A percentile compares a stretch with the other conserved stretches of the same genome.
phyloP scores from a whole-genome alignment of 2,113 vertebrate genomes.

The Glareola pratincola region DNA sequence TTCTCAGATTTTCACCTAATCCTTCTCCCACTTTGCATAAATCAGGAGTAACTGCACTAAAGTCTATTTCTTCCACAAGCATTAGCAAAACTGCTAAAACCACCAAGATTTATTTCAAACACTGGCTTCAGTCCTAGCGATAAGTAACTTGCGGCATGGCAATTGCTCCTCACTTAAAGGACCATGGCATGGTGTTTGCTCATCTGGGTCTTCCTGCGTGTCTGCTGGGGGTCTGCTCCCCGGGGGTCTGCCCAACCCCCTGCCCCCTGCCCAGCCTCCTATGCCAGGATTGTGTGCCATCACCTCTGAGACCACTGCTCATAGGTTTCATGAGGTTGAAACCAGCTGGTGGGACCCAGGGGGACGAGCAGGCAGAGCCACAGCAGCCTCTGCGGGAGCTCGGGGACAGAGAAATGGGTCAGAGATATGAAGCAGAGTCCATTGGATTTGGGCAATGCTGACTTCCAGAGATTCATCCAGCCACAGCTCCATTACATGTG shows the following conservation, averaged over 20 bases:
- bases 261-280: neutral
- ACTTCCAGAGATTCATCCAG: neutral
- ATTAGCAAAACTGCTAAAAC: conserved; percentile 14
- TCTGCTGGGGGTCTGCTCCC: neutral
- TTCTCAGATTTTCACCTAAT: neutral
- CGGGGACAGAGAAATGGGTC: neutral
- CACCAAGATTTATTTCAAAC: conserved; percentile 21
- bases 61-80: neutral
- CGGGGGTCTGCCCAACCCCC: fast-evolving
- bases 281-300: neutral
- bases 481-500: neutral
- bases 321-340: neutral
- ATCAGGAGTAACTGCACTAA: conserved; percentile 3
- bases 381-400: neutral
- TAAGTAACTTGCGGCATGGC: neutral
- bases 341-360: neutral
- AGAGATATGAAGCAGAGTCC: neutral
- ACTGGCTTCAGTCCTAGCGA: neutral
- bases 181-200: neutral
- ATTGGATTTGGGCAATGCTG: neutral
- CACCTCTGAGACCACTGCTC: neutral
- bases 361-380: neutral
- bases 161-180: neutral
- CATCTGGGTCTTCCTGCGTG: neutral
- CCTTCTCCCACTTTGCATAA: neutral